These are phyloP conservation scores for Chrysotoxum bicinctum DNA, from an alignment of 2,888 invertebrate species.

Conservation along the genomic window DNA sequence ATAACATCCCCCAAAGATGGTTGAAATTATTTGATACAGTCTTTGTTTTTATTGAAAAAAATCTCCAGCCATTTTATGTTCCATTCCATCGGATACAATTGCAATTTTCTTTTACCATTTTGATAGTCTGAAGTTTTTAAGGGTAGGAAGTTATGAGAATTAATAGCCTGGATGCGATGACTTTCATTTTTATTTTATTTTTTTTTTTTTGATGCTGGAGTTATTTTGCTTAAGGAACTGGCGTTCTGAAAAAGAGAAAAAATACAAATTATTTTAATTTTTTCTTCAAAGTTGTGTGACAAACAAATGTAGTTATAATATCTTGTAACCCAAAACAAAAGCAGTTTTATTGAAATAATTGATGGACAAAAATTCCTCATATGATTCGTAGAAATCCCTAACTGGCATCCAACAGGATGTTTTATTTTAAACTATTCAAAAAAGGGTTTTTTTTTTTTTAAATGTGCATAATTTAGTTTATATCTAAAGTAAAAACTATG, in stretches of 20 bases:
- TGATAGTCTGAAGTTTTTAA: neutral
- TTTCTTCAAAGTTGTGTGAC: too few species aligned
- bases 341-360: too few species aligned
- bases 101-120: constrained; percentile 51
- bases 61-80: constrained; percentile 65
- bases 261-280: neutral
- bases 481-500: too few species aligned
- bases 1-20: constrained; percentile 22
- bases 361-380: too few species aligned
- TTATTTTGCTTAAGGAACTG: neutral
- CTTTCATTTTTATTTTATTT: constrained; percentile 35
- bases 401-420: too few species aligned
- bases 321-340: too few species aligned
- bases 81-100: constrained; percentile 54
- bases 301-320: too few species aligned
- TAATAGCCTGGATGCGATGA: constrained; percentile 30
- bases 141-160: constrained; percentile 8
- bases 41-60: constrained; percentile 62
- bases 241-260: neutral
- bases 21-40: constrained; percentile 28
- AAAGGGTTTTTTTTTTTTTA: too few species aligned
- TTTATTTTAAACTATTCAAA: too few species aligned
- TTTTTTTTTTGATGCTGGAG: neutral
- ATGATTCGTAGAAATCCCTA: too few species aligned
- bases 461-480: too few species aligned